phyloP scores from a whole-genome alignment of 2,888 invertebrate species.

The Pyrrhosoma nymphula region DNA sequence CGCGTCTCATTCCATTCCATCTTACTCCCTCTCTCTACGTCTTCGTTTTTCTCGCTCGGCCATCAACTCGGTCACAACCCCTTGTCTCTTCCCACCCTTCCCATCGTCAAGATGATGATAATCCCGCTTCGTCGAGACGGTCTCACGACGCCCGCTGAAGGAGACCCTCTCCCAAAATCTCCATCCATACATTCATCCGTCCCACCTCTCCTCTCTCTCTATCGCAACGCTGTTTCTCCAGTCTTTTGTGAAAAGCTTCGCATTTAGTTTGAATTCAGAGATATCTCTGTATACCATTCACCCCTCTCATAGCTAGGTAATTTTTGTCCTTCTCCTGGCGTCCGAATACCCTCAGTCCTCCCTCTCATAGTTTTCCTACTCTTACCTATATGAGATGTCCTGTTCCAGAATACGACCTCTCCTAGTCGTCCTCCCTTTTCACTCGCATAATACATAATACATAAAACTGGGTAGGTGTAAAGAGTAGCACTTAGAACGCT shows the following conservation, averaged over 20 bases:
- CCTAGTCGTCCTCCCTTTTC: background rate
- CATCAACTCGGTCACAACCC: background rate
- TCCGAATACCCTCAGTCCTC: background rate
- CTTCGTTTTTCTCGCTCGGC: background rate
- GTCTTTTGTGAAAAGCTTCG: constrained; percentile 29
- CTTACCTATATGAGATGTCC: background rate
- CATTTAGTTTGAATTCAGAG: background rate
- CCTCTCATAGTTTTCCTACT: background rate
- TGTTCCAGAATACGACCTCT: background rate
- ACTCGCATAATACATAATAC: no score
- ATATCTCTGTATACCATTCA: background rate
- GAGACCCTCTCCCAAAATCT: background rate
- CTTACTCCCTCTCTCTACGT: background rate
- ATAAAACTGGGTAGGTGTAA: no score
- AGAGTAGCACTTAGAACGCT: no score
- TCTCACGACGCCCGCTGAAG: background rate
- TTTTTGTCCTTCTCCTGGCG: no score
- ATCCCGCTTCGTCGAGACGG: background rate
- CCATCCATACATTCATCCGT: background rate
- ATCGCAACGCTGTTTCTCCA: background rate
- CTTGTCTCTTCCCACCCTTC: background rate
- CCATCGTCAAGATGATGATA: background rate
- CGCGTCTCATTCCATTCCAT: background rate
- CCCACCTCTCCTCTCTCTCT: background rate
- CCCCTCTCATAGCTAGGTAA: no score